Base-by-base conservation (phyloP, 2,113 vertebrate species). In the Oncorhynchus tshawytscha region DNA sequence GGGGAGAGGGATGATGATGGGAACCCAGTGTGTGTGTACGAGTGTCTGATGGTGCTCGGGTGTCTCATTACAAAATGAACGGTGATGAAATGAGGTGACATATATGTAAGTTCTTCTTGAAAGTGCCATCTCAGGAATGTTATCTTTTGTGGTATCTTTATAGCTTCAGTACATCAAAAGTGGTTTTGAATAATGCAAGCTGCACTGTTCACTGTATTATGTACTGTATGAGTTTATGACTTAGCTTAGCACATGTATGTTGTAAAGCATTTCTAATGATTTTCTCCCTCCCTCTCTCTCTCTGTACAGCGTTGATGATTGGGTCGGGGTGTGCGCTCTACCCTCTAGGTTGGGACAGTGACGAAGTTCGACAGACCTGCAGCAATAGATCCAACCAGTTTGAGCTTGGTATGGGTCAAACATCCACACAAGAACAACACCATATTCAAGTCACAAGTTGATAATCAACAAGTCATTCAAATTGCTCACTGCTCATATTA, bases 261-360 rank as follows among this genome's bases (percentile, higher is more conserved):
- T 79, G 34, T 75, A 15, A 90, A 99, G 98, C 97, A 80, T 90
- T 99, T 87, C 90, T 99, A 87, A 96, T 98, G 5, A 97, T 2
- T 15, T 12, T 48, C 18, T 48, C 34, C 48, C 95, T 99, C 67
- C 5, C n/a, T 49, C 67, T 22, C 39, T 97, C 97, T 22, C 87
- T 99, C 90, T 97, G 97, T 75, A 18, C 90, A 99, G 98, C 97
- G 80, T 90, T 99, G 88, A 89, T 99, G 87, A 96, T 99, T 0
- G 96, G 97, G 39, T 96, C 98, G 5, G 98, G 98, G 75, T 99
- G 98, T 72, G 96, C 97, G 1, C 95, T 99, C 71, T 99, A 99
- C 82, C 97, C 98, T 22, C 87, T 99, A 91, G 98, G 98, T 80
- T 99, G 97, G 98, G 96, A 95, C 91, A 99, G 98, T 45, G 98